Base-by-base conservation (phyloP, 2,113 vertebrate genomes). In the Tricholaema leucomelas region DNA sequence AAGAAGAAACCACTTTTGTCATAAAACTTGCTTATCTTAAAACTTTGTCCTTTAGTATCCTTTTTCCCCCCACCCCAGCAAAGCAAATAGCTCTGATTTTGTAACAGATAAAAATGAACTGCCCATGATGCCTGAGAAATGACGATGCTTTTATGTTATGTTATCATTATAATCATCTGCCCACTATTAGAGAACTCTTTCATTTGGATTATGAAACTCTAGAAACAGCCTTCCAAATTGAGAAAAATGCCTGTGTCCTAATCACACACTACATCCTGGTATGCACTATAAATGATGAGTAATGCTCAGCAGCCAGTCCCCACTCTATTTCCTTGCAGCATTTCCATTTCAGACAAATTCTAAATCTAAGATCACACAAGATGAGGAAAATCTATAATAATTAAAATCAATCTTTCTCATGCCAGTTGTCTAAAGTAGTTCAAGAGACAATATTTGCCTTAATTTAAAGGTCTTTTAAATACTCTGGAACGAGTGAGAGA, bases 261-360 rank as follows among this genome's bases (percentile, higher is more conserved):
- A 5, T 5, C 27, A 15, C 23, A 8, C 5, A 0, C 12, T 33
- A 0, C 10, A 8, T 2, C 42, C 33, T 20, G 21, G 17, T 36
- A 55, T 25, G 27, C 40, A 7, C 42, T 14, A 4, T 0, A 3
- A 23, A 6, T 0, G 5, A 9, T 3, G n/a, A 27, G 23, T 1
- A 19, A 24, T 7, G 27, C 78, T 36, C 52, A 64, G 75, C 66
- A 91, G 38, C 33, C 82, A 36, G 33, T 9, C 60, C 73, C 31
- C 17, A 11, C 0, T 11, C 58, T 31, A 5, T 23, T 11, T 64
- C 30, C 65, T 23, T 15, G 7, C 58, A 74, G 78, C 52, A 35
- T 91, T 71, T 46, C 33, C 23, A 35, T 31, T 60, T 60, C 54
- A 61, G 54, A 30, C 78, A 24, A 50, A 27, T 20, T 52, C 48